These are phyloP conservation scores for Pollenia labialis DNA, from an alignment of 2,888 invertebrate species.

Conservation along the genomic window DNA sequence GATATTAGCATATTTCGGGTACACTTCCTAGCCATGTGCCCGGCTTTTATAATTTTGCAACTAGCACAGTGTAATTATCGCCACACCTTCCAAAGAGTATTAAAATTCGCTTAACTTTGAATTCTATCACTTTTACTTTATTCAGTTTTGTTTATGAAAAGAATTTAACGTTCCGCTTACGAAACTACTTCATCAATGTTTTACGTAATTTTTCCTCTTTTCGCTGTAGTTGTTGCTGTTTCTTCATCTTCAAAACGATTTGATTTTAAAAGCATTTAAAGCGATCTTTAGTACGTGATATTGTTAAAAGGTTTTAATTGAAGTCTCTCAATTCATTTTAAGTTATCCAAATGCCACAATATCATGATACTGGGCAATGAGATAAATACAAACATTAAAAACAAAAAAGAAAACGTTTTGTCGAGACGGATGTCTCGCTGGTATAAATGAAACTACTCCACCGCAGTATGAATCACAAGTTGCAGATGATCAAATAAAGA, in stretches of 20 bases:
- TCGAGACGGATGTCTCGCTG: slow-evolving; percentile 14
- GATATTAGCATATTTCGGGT: no score
- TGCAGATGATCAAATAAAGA: slow-evolving; percentile 56
- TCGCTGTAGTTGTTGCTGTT: not conserved
- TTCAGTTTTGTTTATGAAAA: slow-evolving; percentile 7
- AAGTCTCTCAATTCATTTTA: slow-evolving; percentile 77
- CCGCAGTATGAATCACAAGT: slow-evolving; percentile 50
- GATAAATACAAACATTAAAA: not conserved
- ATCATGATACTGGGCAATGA: not conserved
- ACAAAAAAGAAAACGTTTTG: not conserved
- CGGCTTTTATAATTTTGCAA: no score
- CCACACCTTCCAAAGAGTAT: not conserved
- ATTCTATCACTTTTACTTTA: slow-evolving; percentile 18
- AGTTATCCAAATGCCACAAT: slow-evolving; percentile 30
- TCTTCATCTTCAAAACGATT: slow-evolving; percentile 46
- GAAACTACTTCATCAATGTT: not conserved
- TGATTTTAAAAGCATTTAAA: slow-evolving; percentile 72
- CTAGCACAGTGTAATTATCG: no score
- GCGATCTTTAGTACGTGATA: slow-evolving; percentile 82
- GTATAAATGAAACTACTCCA: slow-evolving; percentile 48
- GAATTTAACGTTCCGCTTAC: slow-evolving; percentile 14
- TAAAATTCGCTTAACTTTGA: slow-evolving; percentile 2
- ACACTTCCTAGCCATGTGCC: no score
- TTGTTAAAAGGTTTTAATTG: slow-evolving; percentile 83
- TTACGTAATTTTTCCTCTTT: not conserved